Percentiles rank a stretch among this genome's conserved stretches.
phyloP scores from a whole-genome alignment of 2,888 invertebrate species.

The Miltochrista miniata region DNA sequence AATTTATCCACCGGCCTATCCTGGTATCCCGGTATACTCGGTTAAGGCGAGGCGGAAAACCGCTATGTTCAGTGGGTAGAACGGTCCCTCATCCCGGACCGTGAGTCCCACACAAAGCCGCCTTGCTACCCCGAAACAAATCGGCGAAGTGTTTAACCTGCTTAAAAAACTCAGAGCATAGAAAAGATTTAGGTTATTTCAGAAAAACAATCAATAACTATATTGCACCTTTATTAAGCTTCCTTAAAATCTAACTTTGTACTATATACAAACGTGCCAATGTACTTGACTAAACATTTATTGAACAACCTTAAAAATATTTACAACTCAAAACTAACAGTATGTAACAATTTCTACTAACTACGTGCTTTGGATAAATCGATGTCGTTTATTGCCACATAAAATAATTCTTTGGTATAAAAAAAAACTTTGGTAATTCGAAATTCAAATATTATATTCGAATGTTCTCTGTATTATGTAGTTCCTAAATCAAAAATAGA shows the following conservation, averaged over 20 bases:
- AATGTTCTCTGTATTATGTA: too few relatives aligned
- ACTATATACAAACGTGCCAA: conserved; percentile 77
- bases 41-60: too few relatives aligned
- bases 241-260: conserved; percentile 56
- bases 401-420: conserved; percentile 17
- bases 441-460: neutral
- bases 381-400: conserved; percentile 41
- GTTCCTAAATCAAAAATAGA: too few relatives aligned
- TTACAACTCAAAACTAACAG: conserved; percentile 62
- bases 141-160: too few relatives aligned
- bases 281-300: conserved; percentile 58
- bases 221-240: conserved; percentile 72
- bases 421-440: neutral
- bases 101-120: too few relatives aligned
- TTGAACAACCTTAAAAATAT: conserved; percentile 60
- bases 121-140: too few relatives aligned
- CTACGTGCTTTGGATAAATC: conserved; percentile 54
- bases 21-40: too few relatives aligned
- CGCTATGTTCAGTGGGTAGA: too few relatives aligned
- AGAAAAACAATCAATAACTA: conserved; percentile 35
- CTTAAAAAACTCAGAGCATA: too few relatives aligned
- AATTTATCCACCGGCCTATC: too few relatives aligned
- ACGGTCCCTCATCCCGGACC: too few relatives aligned
- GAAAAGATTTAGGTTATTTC: neutral
- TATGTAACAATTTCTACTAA: conserved; percentile 65